phyloP scores from a whole-genome alignment of 2,113 vertebrate species.

The Corythaixoides concolor region DNA sequence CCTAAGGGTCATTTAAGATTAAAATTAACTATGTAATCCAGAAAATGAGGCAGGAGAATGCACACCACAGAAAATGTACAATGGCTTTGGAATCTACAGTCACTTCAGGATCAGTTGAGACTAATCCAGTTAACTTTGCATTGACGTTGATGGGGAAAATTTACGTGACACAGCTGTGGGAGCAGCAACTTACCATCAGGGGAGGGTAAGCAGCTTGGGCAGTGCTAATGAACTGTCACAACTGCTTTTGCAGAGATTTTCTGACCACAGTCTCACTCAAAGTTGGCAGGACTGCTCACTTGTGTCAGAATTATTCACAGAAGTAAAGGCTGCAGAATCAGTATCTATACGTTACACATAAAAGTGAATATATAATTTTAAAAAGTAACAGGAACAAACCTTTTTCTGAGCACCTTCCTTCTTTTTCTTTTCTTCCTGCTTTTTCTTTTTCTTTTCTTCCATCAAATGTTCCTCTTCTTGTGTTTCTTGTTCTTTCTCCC shows the following conservation, averaged over 20 bases:
- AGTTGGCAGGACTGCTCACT: not conserved
- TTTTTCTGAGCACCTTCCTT: slow-evolving; percentile 95
- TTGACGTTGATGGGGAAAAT: not conserved
- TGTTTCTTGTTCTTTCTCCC: slow-evolving; percentile 90
- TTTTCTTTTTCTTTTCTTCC: slow-evolving; percentile 99
- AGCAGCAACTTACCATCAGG: not conserved
- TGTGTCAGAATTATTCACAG: not conserved
- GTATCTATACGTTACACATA: rapidly evolving
- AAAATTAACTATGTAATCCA: not conserved
- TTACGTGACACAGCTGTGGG: not conserved
- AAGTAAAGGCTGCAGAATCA: not conserved
- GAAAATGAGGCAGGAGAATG: not conserved
- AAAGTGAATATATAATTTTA: not conserved
- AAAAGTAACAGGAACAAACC: slow-evolving; percentile 68
- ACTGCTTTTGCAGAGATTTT: not conserved
- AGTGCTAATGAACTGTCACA: not conserved
- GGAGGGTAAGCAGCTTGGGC: not conserved
- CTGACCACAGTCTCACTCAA: not conserved
- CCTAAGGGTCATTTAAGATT: not conserved
- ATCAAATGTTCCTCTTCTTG: slow-evolving; percentile 98
- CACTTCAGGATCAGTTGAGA: not conserved
- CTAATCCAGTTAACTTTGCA: not conserved
- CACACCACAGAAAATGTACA: not conserved
- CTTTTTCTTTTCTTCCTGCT: slow-evolving; percentile 98
- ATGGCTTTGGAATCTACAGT: not conserved